Evolutionary conservation across 2,888 invertebrate genomes (phyloP).

Genomic region (Melinopterus prodromus): DNA sequence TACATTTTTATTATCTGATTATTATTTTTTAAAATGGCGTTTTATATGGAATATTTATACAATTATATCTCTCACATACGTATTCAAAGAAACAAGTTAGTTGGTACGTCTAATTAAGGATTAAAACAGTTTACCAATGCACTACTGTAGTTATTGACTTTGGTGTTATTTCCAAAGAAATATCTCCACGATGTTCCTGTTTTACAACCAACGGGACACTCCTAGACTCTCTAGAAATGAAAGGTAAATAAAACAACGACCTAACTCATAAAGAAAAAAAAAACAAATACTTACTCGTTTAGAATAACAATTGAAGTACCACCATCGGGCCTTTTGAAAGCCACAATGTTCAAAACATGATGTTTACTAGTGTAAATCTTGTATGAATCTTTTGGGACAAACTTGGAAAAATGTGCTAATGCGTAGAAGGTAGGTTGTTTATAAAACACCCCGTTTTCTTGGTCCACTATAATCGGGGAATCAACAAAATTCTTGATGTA

Average conservation of each 20-base stretch:
- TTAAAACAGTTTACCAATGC: background rate
- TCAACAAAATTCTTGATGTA: conserved; percentile 81
- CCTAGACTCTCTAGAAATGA: background rate
- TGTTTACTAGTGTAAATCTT: conserved; percentile 33
- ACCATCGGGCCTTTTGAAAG: conserved; percentile 65
- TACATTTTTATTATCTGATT: no score
- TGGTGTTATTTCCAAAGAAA: background rate
- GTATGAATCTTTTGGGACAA: conserved; percentile 69
- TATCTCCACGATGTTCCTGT: background rate
- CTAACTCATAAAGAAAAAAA: background rate
- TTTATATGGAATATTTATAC: no score
- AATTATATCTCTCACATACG: no score
- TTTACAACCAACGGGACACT: background rate
- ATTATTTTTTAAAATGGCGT: no score
- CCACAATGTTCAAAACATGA: conserved; percentile 56
- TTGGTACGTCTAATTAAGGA: no score
- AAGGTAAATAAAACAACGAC: background rate
- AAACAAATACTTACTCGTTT: conserved; percentile 61
- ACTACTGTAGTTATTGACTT: background rate
- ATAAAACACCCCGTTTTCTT: conserved; percentile 72
- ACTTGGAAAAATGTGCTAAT: conserved; percentile 75
- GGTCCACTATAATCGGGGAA: conserved; percentile 73
- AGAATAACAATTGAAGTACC: conserved; percentile 63
- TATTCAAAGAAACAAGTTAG: no score
- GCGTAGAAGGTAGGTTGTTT: conserved; percentile 89